Conservation (phyloP, 92 coral and sea anemone genomes). For the Meandrina meandrites region DNA sequence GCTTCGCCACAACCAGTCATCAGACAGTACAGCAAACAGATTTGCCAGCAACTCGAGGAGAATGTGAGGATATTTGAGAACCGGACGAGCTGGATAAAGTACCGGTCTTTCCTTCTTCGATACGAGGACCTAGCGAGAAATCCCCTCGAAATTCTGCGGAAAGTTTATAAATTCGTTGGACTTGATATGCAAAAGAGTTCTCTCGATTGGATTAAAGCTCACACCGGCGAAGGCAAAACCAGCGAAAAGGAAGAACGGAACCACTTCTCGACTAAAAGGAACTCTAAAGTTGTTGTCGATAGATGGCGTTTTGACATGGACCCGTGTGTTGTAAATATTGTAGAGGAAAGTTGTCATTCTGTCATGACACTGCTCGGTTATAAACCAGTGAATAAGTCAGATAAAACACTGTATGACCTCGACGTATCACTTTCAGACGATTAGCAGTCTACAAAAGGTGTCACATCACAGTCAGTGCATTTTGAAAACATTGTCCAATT, state of each 20-base stretch:
- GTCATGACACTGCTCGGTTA: conserved; percentile 75
- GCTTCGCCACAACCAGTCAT: not conserved
- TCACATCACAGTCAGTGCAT: too few relatives aligned
- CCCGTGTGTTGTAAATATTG: conserved; percentile 64
- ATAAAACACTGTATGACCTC: conserved; percentile 13
- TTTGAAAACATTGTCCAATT: too few relatives aligned
- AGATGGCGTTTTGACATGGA: conserved; percentile 71
- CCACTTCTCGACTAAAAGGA: conserved; percentile 16
- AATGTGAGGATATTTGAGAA: conserved; percentile 5
- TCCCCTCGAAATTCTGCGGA: conserved; percentile 48
- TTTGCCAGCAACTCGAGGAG: conserved; percentile 11
- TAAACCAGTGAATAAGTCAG: conserved; percentile 15
- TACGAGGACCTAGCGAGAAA: conserved; percentile 83
- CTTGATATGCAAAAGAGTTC: not conserved
- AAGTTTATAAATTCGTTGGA: not conserved
- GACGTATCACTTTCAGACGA: conserved; percentile 15
- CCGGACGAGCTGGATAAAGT: not conserved
- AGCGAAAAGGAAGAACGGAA: not conserved
- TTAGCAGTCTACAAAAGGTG: not conserved
- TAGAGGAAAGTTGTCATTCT: conserved; percentile 69
- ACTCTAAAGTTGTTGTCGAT: conserved; percentile 27
- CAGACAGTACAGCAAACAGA: not conserved
- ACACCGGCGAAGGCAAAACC: not conserved
- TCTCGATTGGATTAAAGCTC: not conserved
- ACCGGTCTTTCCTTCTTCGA: conserved; percentile 59